These are phyloP conservation scores for Drosophila equinoxialis DNA, from an alignment of 1,140 invertebrate genomes.

Conservation along the genomic window DNA sequence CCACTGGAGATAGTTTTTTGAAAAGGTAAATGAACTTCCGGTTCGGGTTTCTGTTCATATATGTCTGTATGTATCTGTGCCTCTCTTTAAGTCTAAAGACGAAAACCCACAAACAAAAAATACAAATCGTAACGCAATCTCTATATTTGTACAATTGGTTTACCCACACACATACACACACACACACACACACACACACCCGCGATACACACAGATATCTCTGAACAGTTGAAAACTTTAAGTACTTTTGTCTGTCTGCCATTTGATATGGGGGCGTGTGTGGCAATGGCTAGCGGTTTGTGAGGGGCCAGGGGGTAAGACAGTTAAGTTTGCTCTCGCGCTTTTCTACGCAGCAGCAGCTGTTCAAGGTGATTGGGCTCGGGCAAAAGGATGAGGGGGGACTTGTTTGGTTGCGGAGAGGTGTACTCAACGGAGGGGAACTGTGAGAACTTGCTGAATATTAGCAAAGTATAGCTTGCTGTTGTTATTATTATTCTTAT, in stretches of 20 bases:
- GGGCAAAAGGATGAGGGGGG: slow-evolving; percentile 5
- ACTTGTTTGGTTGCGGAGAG: not conserved
- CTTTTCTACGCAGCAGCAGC: slow-evolving; percentile 59
- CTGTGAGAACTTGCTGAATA: not conserved
- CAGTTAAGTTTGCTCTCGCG: slow-evolving; percentile 6
- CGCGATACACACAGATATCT: slow-evolving; percentile 6
- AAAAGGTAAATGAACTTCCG: slow-evolving; percentile 81
- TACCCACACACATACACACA: slow-evolving; percentile 34
- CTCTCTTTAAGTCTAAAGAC: slow-evolving; percentile 7
- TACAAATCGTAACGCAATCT: slow-evolving; percentile 45
- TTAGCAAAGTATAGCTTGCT: slow-evolving; percentile 7
- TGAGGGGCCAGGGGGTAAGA: not conserved
- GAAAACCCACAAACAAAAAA: slow-evolving; percentile 20
- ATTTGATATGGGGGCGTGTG: slow-evolving; percentile 22
- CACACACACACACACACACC: slow-evolving; percentile 32
- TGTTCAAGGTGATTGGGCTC: slow-evolving; percentile 26
- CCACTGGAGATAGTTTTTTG: slow-evolving; percentile 33
- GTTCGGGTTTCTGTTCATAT: slow-evolving; percentile 51
- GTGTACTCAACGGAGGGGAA: not conserved
- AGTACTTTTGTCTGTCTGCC: slow-evolving; percentile 51
- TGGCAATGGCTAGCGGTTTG: not conserved
- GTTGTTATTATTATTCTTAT: slow-evolving; percentile 4
- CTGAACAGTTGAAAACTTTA: slow-evolving; percentile 53
- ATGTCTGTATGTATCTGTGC: slow-evolving; percentile 14
- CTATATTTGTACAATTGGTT: slow-evolving; percentile 67